Evolutionary conservation across 2,888 invertebrate genomes (phyloP).

Genomic region (Apotomis turbidana): DNA sequence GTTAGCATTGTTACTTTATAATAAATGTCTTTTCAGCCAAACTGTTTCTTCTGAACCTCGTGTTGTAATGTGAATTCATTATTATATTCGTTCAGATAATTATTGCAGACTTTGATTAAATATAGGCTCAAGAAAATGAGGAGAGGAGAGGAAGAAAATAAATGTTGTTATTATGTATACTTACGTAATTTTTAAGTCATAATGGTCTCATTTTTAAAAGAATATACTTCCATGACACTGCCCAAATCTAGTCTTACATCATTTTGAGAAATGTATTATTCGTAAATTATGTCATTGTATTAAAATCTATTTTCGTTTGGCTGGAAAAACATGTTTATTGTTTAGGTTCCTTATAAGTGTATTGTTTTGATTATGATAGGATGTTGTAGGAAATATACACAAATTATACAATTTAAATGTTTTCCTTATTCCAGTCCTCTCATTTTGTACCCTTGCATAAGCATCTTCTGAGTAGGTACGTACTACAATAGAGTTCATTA

Average conservation of each 20-base stretch:
- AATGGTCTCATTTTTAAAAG: neutral
- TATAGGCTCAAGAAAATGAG: too few species aligned
- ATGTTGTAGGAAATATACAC: slow-evolving; percentile 32
- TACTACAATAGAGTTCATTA: too few species aligned
- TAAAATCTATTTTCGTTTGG: slow-evolving; percentile 1
- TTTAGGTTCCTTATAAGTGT: slow-evolving; percentile 8
- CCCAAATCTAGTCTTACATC: slow-evolving; percentile 20
- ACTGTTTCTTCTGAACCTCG: neutral
- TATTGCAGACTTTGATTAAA: too few species aligned
- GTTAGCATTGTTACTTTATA: neutral
- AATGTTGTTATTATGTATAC: neutral
- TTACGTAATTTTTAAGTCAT: neutral
- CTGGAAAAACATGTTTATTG: slow-evolving; percentile 7
- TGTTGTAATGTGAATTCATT: neutral
- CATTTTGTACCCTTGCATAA: neutral
- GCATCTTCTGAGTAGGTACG: neutral
- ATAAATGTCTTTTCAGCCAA: neutral
- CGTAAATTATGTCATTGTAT: neutral
- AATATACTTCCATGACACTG: slow-evolving; percentile 23
- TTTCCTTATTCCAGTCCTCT: slow-evolving; percentile 23
- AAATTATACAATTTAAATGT: slow-evolving; percentile 7
- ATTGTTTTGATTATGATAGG: slow-evolving; percentile 26
- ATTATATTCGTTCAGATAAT: neutral
- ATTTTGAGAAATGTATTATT: slow-evolving; percentile 7
- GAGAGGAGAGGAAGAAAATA: neutral